These are phyloP conservation scores for Cryptotermes secundus DNA, from an alignment of 1,140 invertebrate species.

Conservation along the genomic window DNA sequence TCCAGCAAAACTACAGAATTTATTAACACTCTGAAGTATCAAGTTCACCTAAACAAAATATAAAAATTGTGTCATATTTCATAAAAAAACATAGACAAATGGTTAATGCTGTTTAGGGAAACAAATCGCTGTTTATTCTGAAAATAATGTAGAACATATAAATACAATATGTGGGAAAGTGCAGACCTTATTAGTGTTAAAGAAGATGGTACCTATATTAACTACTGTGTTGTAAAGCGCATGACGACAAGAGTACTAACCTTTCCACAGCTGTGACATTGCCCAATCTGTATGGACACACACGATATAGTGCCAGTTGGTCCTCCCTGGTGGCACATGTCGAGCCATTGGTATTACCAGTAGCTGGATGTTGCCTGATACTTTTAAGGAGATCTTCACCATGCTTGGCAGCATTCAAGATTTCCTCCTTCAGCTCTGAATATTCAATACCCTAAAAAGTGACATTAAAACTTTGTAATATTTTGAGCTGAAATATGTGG, in stretches of 20 bases:
- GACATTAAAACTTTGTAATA: not conserved
- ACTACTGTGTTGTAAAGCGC: no score
- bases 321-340: not conserved
- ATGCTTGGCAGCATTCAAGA: constrained; percentile 76
- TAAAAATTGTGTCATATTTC: no score
- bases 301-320: constrained; percentile 24
- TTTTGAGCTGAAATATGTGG: not conserved
- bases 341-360: constrained; percentile 12
- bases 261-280: constrained; percentile 92
- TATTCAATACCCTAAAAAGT: constrained; percentile 52
- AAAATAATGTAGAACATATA: no score
- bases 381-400: constrained; percentile 78
- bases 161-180: no score
- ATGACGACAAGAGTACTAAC: constrained; percentile 53
- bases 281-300: constrained; percentile 61
- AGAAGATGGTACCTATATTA: no score
- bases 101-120: no score
- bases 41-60: no score
- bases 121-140: no score
- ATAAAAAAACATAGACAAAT: no score
- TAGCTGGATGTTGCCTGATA: constrained; percentile 50
- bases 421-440: constrained; percentile 72
- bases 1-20: no score
- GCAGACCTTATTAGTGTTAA: no score
- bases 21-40: no score